Conservation (phyloP, 2,888 invertebrate species). For the Panorpa germanica region DNA sequence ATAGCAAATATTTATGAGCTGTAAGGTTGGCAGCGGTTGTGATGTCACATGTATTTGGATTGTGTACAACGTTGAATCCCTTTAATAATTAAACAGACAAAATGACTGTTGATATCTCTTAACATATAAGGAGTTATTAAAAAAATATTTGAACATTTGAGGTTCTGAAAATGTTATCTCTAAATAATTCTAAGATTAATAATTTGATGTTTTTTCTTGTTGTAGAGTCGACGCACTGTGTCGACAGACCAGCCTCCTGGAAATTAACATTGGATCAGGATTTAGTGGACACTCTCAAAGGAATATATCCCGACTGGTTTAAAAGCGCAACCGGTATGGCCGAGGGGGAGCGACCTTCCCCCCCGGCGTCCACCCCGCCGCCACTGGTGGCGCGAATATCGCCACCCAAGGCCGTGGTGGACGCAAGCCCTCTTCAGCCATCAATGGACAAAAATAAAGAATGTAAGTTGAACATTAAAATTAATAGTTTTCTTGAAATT, state of each 20-base stretch:
- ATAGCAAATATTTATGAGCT: too few relatives aligned
- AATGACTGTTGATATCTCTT: too few relatives aligned
- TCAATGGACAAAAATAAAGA: slow-evolving; percentile 95
- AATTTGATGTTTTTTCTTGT: slow-evolving; percentile 16
- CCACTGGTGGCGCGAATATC: slow-evolving; percentile 36
- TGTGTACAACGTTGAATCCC: too few relatives aligned
- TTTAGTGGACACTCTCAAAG: slow-evolving; percentile 78
- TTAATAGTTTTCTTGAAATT: background rate
- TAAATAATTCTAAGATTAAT: too few relatives aligned
- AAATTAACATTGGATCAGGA: slow-evolving; percentile 84
- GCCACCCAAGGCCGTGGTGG: slow-evolving; percentile 82
- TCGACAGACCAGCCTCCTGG: slow-evolving; percentile 68
- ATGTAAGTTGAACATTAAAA: slow-evolving; percentile 86
- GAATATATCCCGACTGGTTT: slow-evolving; percentile 90
- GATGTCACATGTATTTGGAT: too few relatives aligned
- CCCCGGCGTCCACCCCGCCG: slow-evolving; percentile 14
- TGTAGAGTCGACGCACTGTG: slow-evolving; percentile 58
- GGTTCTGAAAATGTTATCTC: too few relatives aligned
- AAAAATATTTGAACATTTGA: too few relatives aligned
- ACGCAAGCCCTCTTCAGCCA: slow-evolving; percentile 82
- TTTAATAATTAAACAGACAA: too few relatives aligned
- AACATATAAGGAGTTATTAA: too few relatives aligned
- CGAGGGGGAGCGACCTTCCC: slow-evolving; percentile 15
- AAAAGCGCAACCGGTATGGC: slow-evolving; percentile 29
- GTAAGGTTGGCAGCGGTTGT: too few relatives aligned